Conservation (phyloP, 2,797 vertebrate genomes). For the Sebastes minor region DNA sequence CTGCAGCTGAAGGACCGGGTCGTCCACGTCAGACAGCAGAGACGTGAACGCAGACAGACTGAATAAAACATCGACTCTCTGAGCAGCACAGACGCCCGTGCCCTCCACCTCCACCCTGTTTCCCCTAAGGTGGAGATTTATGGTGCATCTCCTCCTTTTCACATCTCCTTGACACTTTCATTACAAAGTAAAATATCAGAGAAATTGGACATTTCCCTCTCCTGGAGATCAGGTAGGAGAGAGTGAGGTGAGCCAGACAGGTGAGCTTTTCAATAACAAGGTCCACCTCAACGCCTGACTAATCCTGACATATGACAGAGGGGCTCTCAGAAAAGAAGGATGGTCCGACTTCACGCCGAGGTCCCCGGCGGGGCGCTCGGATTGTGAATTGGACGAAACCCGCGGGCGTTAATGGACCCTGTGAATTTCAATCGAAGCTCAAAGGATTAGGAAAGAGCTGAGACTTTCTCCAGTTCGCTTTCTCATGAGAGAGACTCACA, state of each 20-base stretch:
- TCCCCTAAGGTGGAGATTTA: conserved; percentile 61
- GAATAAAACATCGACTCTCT: not conserved
- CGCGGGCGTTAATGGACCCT: conserved; percentile 19
- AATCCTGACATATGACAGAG: conserved; percentile 61
- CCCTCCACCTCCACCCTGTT: conserved; percentile 7
- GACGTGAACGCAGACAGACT: not conserved
- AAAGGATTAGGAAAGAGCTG: conserved; percentile 40
- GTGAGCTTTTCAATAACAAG: conserved; percentile 61
- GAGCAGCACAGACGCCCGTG: too few relatives aligned
- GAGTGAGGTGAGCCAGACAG: conserved; percentile 27
- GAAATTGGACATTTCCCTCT: conserved; percentile 59
- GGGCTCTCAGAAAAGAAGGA: conserved; percentile 31
- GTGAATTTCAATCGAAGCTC: conserved; percentile 57
- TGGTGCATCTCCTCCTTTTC: conserved; percentile 48
- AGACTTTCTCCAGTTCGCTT: not conserved
- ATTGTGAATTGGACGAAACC: conserved; percentile 21
- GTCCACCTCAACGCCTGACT: conserved; percentile 41
- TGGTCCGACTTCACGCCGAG: not conserved
- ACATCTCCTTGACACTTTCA: conserved; percentile 64
- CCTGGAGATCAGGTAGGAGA: conserved; percentile 32
- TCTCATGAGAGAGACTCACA: not conserved
- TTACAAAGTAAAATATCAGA: conserved; percentile 78
- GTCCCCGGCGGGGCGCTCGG: not conserved
- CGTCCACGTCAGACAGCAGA: too few relatives aligned
- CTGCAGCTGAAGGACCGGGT: not conserved